These are phyloP conservation scores for Archivesica marissinica DNA, from an alignment of 1,140 invertebrate genomes.

Conservation along the genomic window DNA sequence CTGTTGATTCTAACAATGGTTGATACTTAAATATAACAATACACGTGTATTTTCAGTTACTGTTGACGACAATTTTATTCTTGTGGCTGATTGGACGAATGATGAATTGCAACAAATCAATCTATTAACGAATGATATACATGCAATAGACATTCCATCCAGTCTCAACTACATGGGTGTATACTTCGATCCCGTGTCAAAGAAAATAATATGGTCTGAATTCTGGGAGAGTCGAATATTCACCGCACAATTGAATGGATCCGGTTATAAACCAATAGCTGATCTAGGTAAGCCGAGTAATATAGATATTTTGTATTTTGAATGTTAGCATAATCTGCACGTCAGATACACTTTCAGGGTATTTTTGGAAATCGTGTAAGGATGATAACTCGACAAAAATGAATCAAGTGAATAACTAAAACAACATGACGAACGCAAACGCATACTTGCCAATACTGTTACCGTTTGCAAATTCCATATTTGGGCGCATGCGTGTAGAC, in stretches of 20 bases:
- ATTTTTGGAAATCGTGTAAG: neutral
- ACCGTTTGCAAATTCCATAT: too few species aligned
- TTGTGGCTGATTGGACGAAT: conserved; percentile 3
- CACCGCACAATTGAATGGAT: neutral
- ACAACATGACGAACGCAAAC: neutral
- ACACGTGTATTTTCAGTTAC: neutral
- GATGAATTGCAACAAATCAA: neutral
- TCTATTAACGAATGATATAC: neutral
- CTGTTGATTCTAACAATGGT: neutral
- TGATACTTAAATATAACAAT: neutral
- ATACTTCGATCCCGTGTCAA: neutral
- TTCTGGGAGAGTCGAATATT: neutral
- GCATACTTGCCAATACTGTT: too few species aligned
- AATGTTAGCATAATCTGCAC: neutral
- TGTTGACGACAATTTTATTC: neutral
- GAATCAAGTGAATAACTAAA: neutral
- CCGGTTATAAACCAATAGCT: neutral
- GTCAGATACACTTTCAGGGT: neutral
- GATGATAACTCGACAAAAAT: neutral
- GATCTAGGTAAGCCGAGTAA: conserved; percentile 4
- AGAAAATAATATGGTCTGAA: conserved; percentile 15
- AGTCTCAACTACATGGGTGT: neutral
- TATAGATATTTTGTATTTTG: neutral
- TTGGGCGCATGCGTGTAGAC: too few species aligned
- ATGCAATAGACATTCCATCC: neutral